phyloP scores from a whole-genome alignment of 2,888 invertebrate species.

The Dryadula phaetusa region DNA sequence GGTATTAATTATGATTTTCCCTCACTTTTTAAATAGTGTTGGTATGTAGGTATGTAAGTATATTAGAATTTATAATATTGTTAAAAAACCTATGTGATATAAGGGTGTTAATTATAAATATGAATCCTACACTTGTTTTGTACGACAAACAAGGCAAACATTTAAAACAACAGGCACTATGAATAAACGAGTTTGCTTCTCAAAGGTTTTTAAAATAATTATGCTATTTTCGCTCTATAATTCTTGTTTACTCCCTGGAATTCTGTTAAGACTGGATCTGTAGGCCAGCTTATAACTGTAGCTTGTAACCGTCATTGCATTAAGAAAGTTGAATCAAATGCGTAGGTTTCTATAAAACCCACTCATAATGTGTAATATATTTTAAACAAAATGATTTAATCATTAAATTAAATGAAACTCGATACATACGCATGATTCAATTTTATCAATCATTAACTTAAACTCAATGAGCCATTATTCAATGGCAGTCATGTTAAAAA shows the following conservation, averaged over 20 bases:
- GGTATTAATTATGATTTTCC: constrained; percentile 46
- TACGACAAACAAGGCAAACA: constrained; percentile 2
- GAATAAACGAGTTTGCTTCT: constrained; percentile 41
- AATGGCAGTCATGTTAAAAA: background rate
- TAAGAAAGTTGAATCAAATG: constrained; percentile 48
- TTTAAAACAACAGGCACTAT: constrained; percentile 31
- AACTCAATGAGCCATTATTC: constrained; percentile 3
- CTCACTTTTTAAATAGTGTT: constrained; percentile 28
- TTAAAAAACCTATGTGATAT: background rate
- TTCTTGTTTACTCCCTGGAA: constrained; percentile 46
- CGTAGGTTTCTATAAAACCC: constrained; percentile 45
- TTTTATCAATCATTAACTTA: background rate
- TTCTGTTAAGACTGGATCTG: constrained; percentile 47
- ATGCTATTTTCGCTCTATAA: constrained; percentile 48
- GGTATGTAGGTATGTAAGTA: background rate
- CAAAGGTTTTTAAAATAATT: constrained; percentile 45
- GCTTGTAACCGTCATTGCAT: constrained; percentile 42
- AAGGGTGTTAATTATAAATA: background rate
- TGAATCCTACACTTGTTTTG: constrained; percentile 3
- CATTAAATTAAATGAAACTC: background rate
- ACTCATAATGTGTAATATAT: constrained; percentile 39
- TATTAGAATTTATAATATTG: background rate
- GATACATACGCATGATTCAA: background rate
- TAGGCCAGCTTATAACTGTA: constrained; percentile 35
- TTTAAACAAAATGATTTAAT: background rate